Conservation (phyloP, 2,797 vertebrate genomes). For the Clamator glandarius region DNA sequence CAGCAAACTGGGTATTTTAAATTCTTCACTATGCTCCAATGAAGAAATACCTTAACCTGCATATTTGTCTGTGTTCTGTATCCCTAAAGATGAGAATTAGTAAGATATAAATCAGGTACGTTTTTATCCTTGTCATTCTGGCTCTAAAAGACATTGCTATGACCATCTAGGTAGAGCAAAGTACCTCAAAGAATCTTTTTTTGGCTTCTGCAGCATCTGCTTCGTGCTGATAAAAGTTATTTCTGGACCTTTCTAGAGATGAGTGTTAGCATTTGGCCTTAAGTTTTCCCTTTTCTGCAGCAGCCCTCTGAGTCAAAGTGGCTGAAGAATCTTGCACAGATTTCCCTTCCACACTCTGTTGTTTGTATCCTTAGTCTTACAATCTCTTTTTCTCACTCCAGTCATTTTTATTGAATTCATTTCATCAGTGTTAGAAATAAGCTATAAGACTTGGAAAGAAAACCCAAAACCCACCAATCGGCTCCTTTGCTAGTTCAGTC, state of each 20-base stretch:
- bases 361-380: background rate
- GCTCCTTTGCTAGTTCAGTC: background rate
- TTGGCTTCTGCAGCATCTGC: background rate
- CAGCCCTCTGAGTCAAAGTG: background rate
- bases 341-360: background rate
- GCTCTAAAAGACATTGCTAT: background rate
- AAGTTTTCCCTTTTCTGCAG: background rate
- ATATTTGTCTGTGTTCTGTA: background rate
- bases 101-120: background rate
- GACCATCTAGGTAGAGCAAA: background rate
- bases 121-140: background rate
- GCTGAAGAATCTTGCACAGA: background rate
- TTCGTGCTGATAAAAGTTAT: background rate
- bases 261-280: background rate
- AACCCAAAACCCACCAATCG: background rate
- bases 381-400: background rate
- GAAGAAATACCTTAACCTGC: background rate
- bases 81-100: background rate
- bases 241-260: slow-evolving; percentile 9
- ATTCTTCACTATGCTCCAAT: background rate
- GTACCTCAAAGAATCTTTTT: background rate
- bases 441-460: background rate
- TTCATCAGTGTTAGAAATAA: background rate
- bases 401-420: background rate
- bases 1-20: background rate